These are phyloP conservation scores for Drosophila sp. DNA, from an alignment of 1,140 invertebrate species.

Conservation along the genomic window DNA sequence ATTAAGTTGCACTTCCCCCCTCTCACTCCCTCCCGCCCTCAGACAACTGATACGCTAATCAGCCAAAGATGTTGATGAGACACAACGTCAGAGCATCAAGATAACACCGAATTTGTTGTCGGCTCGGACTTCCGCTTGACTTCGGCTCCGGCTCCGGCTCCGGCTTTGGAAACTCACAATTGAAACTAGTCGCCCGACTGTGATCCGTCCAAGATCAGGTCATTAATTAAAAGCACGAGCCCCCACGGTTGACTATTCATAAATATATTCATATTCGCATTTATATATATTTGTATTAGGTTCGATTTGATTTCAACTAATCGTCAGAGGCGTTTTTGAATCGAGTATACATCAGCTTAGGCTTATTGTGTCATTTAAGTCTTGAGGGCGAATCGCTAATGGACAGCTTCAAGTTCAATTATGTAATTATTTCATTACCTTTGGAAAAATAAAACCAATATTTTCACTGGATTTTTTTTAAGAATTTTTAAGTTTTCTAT, in stretches of 20 bases:
- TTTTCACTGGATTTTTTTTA: too few relatives aligned
- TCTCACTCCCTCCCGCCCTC: constrained; percentile 1
- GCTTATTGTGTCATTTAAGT: neutral
- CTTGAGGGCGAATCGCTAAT: constrained; percentile 17
- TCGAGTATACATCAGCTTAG: too few relatives aligned
- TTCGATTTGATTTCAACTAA: constrained; percentile 45
- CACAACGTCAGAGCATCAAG: constrained; percentile 28
- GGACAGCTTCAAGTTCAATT: constrained; percentile 18
- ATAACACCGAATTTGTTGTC: constrained; percentile 32
- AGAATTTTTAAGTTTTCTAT: neutral
- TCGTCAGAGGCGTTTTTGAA: too few relatives aligned
- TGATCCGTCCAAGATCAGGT: constrained; percentile 62
- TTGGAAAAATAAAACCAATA: too few relatives aligned
- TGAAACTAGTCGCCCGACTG: constrained; percentile 36
- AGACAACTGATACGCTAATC: constrained; percentile 17
- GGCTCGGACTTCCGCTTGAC: constrained; percentile 34
- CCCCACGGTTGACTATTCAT: constrained; percentile 61
- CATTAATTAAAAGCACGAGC: constrained; percentile 79
- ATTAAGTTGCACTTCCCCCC: constrained; percentile 51
- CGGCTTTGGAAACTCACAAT: constrained; percentile 37
- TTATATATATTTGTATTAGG: constrained; percentile 15
- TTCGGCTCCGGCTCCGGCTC: neutral
- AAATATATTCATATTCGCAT: constrained; percentile 17
- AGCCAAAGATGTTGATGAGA: constrained; percentile 3
- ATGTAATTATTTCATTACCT: too few relatives aligned